These are phyloP conservation scores for Mus spretus DNA, from an alignment of 2,797 vertebrate species.

Conservation along the genomic window DNA sequence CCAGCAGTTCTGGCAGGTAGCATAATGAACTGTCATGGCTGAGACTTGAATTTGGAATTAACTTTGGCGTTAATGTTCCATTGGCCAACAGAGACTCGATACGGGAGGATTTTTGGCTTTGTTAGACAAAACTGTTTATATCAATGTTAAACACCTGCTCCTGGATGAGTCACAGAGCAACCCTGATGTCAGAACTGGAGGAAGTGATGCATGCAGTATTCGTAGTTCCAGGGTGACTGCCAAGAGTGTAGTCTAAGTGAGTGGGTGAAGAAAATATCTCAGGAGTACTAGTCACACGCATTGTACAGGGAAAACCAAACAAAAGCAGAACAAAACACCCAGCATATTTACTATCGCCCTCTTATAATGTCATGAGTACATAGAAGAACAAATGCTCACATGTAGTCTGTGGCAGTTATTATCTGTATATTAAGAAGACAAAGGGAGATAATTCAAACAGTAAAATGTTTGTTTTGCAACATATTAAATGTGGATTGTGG, in stretches of 20 bases:
- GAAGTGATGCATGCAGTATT: slow-evolving; percentile 38
- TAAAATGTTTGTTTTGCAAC: background rate
- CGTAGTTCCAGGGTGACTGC: background rate
- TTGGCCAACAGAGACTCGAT: slow-evolving; percentile 38
- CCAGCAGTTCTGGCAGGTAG: slow-evolving; percentile 74
- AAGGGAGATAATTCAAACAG: background rate
- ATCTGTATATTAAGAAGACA: slow-evolving; percentile 1
- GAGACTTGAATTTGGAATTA: slow-evolving; percentile 60
- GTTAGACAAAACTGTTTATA: slow-evolving; percentile 62
- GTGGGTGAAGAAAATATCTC: background rate
- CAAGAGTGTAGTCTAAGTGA: slow-evolving; percentile 32
- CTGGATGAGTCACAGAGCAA: slow-evolving; percentile 33
- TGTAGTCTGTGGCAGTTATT: background rate
- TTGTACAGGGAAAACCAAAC: background rate
- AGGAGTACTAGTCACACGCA: background rate
- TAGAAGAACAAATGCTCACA: background rate
- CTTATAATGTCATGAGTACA: background rate
- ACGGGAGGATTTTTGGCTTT: slow-evolving; percentile 64
- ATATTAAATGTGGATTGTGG: background rate
- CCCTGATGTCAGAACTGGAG: slow-evolving; percentile 45
- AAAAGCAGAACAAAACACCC: background rate
- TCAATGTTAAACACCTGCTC: slow-evolving; percentile 70
- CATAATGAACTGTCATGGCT: slow-evolving; percentile 68
- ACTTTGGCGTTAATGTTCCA: slow-evolving; percentile 60
- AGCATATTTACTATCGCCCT: background rate